Evolutionary conservation across 30 jellyfish, hydroid and myxozoan species (phyloP), one percentile per base, ranked within the genome.

Genomic region (Morbakka virulenta): DNA sequence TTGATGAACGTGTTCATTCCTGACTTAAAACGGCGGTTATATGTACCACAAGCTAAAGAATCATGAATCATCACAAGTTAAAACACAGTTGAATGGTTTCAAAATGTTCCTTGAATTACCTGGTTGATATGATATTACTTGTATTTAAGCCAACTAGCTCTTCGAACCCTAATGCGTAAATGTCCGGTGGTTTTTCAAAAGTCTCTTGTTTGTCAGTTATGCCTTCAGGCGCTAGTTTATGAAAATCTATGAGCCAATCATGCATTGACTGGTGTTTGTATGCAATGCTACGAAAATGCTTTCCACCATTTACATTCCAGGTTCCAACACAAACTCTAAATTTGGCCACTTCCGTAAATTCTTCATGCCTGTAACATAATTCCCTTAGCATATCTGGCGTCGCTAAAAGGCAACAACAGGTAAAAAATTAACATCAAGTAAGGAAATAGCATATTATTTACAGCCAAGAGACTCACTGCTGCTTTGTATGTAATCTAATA

Each of bases 301-400:
- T 89, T 33, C 99, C 99, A 22, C 99, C 99, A 66, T 87, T 87
- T 69, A 93, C 99, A 72, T 93, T 93, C 99, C 99, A 93, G 1
- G 99, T 86, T 27, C 99, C 97, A 57, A 94, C 97, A 74, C 94
- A 79, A 22, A 93, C 95, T 17, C 97, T 82, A 50, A 87, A 41
- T 49, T 72, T 80, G 47, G 89, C 70, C 24, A 85, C 70, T 32
- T 65, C 70, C 26, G 99, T 82, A 83, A 49, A 93, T 28, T 80
- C 80, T 24, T 85, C 83, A 68, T 92, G 84, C 35, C 70, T 61
- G 57, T 50, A 63, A 64, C 98, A 92, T 25, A 92, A 77, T 34
- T 84, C 98, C 28, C 77, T 88, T 36, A 92, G 81, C 13, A 92
- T 92, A 13, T 35, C 65, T 1, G 98, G 98, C 1, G 98, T 81